These are phyloP conservation scores for Drosophila simulans DNA, from an alignment of 1,140 invertebrate species.

Conservation along the genomic window DNA sequence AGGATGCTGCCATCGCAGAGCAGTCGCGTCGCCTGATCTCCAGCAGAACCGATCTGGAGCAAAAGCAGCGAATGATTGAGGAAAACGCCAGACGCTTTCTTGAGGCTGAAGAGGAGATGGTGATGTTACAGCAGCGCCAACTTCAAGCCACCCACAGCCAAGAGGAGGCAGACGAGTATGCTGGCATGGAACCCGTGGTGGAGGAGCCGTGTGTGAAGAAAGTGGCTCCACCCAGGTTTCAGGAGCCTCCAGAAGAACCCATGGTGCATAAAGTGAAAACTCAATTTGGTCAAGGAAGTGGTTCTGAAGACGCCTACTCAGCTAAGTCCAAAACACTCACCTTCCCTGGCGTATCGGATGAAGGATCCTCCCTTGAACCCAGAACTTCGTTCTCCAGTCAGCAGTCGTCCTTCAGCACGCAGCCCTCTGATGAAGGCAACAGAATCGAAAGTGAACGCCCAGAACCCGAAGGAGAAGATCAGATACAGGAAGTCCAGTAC, in stretches of 20 bases:
- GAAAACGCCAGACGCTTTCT: slow-evolving; percentile 76
- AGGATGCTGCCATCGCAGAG: slow-evolving; percentile 55
- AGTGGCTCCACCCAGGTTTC: slow-evolving; percentile 53
- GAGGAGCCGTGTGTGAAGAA: slow-evolving; percentile 72
- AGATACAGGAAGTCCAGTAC: slow-evolving; percentile 60
- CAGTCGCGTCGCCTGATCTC: slow-evolving; percentile 51
- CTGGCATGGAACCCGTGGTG: slow-evolving; percentile 59
- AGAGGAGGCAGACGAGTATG: slow-evolving; percentile 51
- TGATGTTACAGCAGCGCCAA: slow-evolving; percentile 66
- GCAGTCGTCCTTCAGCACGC: slow-evolving; percentile 77
- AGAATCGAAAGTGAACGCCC: slow-evolving; percentile 59
- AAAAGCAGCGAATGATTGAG: slow-evolving; percentile 72
- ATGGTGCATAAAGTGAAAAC: slow-evolving; percentile 73
- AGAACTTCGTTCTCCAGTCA: slow-evolving; percentile 50
- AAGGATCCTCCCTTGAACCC: slow-evolving; percentile 76
- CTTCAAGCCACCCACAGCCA: slow-evolving; percentile 38
- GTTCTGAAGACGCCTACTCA: slow-evolving; percentile 45
- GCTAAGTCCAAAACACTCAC: slow-evolving; percentile 59
- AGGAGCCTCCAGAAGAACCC: slow-evolving; percentile 45
- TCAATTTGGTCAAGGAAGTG: slow-evolving; percentile 67
- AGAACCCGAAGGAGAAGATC: slow-evolving; percentile 78
- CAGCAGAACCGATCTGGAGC: slow-evolving; percentile 41
- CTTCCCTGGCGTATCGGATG: slow-evolving; percentile 76
- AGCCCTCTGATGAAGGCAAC: slow-evolving; percentile 57
- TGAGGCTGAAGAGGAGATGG: slow-evolving; percentile 82